Evolutionary conservation across 2,888 invertebrate species (phyloP), one percentile per base, ranked within the genome.

Genomic region (Heliconius charithonia): DNA sequence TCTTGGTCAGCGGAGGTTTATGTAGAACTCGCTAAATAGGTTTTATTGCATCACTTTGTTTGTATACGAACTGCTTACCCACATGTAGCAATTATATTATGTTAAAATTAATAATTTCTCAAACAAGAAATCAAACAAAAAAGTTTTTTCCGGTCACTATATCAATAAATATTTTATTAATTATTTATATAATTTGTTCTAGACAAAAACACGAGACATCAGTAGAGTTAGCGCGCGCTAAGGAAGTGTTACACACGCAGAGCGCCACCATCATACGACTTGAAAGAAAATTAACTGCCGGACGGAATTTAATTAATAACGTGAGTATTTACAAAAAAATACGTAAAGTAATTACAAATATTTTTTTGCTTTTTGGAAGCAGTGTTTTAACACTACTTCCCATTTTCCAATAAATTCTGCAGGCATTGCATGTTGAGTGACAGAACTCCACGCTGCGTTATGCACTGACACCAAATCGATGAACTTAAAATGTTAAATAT

Each of bases 251-350:
- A 51, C 84, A 83, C 83, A 86, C 90, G 0, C 93, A 93, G 86
- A 87, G 87, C 87, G 75, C 87, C 37, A 93, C 96, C 84, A 94
- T 96, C 78, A 88, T 91, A 22, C 93, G 94, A 69, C 86, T 96
- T 16, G 95, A 96, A 85, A 88, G 89, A 71, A 91, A 93, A 29
- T 88, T 96, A 51, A 86, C 90, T 0, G 84, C 92, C 10, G 65
- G 75, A 16, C 67, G 59, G 25, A 73, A 72, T 19, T 29, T 66
- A 10, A 22, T 66, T 32, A 32, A 66, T 22, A 66, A 66, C 32
- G 66, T 66, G 19, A 66, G 66, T n/a, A 59, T 59, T 59, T 59
- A 6, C 19, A 19, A 41, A 19, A 51, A 51, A 51, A 6, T 6
- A 51, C 51, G 6, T 19, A 51, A 51, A 37, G 32, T 51, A 16